Percentiles rank a stretch among this genome's conserved stretches.
Conservation (phyloP, 2,113 vertebrate genomes). For the Myrmophylax atrothorax region DNA sequence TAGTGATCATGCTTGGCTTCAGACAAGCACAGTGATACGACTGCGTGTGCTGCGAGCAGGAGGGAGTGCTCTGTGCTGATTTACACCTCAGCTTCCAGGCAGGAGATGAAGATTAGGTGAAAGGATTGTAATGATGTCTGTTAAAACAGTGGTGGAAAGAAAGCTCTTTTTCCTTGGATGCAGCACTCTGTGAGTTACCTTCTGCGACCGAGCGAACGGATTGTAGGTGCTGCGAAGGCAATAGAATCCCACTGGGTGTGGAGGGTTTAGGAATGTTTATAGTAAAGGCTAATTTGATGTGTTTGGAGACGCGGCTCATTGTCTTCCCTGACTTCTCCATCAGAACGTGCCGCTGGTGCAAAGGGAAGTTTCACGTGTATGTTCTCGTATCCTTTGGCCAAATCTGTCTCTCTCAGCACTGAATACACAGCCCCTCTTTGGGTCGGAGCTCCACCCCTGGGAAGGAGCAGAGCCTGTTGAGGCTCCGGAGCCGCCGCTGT, state of each 20-base stretch:
- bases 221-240: not conserved
- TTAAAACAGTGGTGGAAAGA: not conserved
- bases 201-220: not conserved
- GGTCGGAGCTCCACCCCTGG: slow-evolving; percentile 58
- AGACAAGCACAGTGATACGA: not conserved
- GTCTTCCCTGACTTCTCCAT: not conserved
- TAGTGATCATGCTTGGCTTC: slow-evolving; percentile 15
- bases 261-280: not conserved
- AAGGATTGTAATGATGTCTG: not conserved
- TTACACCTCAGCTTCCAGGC: not conserved
- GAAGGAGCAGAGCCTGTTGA: slow-evolving; percentile 55
- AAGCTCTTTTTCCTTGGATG: not conserved
- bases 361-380: not conserved
- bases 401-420: slow-evolving; percentile 14
- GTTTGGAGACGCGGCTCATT: not conserved
- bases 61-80: not conserved
- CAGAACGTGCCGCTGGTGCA: not conserved
- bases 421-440: not conserved
- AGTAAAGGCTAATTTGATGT: not conserved
- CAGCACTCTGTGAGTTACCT: not conserved
- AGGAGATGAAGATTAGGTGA: not conserved
- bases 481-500: slow-evolving; percentile 63
- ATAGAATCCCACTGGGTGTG: not conserved
- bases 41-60: not conserved
- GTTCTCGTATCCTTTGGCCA: not conserved